These are phyloP conservation scores for Periphyllus acericola DNA, from an alignment of 2,888 invertebrate genomes.

Conservation along the genomic window DNA sequence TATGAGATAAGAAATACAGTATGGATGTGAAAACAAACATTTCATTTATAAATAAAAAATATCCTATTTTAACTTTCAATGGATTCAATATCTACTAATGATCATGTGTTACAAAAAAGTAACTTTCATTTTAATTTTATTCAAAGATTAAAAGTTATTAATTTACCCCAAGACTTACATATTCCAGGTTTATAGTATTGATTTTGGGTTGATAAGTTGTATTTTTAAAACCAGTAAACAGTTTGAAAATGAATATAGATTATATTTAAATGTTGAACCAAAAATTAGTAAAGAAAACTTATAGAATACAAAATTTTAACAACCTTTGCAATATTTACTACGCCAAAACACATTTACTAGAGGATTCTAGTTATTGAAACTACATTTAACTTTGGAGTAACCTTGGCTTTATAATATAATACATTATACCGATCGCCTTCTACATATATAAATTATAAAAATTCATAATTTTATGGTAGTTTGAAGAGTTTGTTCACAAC, in stretches of 20 bases:
- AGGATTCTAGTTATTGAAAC: not conserved
- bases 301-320: not conserved
- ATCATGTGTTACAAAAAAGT: not conserved
- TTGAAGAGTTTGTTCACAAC: not conserved
- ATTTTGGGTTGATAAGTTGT: not conserved
- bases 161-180: not conserved
- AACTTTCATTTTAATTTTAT: constrained; percentile 3
- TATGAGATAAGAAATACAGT: not conserved
- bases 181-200: not conserved
- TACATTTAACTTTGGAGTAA: constrained; percentile 33
- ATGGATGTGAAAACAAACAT: not conserved
- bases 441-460: not conserved
- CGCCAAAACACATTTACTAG: not conserved
- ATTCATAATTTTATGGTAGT: not conserved
- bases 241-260: no score
- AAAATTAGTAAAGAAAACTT: no score
- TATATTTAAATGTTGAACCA: no score
- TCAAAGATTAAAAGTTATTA: not conserved
- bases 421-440: not conserved
- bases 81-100: not conserved
- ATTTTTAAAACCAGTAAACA: not conserved
- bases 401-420: constrained; percentile 17
- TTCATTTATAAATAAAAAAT: not conserved
- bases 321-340: not conserved
- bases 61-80: not conserved